Conservation (phyloP, 2,888 invertebrate genomes). For the Parnassius apollo region DNA sequence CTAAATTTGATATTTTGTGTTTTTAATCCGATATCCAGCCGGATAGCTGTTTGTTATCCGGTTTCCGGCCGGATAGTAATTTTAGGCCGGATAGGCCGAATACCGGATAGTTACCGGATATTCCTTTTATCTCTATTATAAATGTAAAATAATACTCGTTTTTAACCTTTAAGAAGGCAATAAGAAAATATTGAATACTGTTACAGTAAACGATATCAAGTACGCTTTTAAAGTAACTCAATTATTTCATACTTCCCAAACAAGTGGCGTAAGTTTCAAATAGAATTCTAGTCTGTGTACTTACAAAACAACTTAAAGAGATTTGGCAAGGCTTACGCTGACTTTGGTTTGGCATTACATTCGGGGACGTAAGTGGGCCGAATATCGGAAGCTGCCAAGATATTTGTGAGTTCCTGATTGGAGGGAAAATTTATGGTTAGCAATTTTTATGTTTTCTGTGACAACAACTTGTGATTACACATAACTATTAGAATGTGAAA, state of each 20-base stretch:
- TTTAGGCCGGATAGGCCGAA: too few species aligned
- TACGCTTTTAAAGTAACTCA: slow-evolving; percentile 16
- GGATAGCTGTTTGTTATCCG: too few species aligned
- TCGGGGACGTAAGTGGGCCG: slow-evolving; percentile 39
- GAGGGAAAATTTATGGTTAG: slow-evolving; percentile 32
- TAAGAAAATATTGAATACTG: background rate
- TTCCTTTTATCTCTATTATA: too few species aligned
- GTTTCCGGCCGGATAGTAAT: too few species aligned
- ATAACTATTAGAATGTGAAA: too few species aligned
- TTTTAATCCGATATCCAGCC: too few species aligned
- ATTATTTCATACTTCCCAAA: slow-evolving; percentile 26
- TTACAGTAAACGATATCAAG: slow-evolving; percentile 8
- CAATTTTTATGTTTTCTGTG: slow-evolving; percentile 14
- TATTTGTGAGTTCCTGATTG: slow-evolving; percentile 34
- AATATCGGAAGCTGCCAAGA: slow-evolving; percentile 56
- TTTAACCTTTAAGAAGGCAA: too few species aligned
- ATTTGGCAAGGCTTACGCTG: slow-evolving; percentile 67
- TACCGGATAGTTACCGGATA: too few species aligned
- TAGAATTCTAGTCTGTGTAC: slow-evolving; percentile 36
- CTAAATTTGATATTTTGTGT: too few species aligned
- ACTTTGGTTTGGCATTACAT: slow-evolving; percentile 55
- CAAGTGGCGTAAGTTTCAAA: slow-evolving; percentile 19
- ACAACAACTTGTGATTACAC: background rate
- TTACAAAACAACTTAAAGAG: slow-evolving; percentile 59
- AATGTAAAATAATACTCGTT: too few species aligned